A percentile compares a stretch with the other conserved stretches of the same genome.
These are phyloP conservation scores for Ganaspis sp. DNA, from an alignment of 1,140 invertebrate genomes.

Conservation along the genomic window DNA sequence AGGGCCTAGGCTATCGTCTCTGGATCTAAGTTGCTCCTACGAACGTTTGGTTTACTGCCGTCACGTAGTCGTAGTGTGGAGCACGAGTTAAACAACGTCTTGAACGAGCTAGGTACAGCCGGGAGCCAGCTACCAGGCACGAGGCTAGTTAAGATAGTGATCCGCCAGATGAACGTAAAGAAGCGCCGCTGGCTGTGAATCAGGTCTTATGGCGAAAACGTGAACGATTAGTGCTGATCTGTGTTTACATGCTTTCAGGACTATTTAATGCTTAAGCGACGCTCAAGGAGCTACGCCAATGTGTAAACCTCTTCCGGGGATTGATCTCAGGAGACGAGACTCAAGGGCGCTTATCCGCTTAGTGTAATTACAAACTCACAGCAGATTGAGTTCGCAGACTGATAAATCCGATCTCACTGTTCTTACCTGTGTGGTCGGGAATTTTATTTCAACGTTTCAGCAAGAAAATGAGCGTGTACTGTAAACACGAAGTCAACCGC, in stretches of 20 bases:
- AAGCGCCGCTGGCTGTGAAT: constrained; percentile 64
- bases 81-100: constrained; percentile 45
- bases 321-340: background rate
- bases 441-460: constrained; percentile 51
- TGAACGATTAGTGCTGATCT: constrained; percentile 74
- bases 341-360: constrained; percentile 37
- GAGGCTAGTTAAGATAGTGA: constrained; percentile 72
- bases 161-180: constrained; percentile 68
- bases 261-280: constrained; percentile 4
- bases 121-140: constrained; percentile 49
- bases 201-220: constrained; percentile 74
- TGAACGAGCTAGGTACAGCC: constrained; percentile 34
- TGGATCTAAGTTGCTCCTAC: constrained; percentile 41
- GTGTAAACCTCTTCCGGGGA: constrained; percentile 23
- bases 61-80: constrained; percentile 47
- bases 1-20: constrained; percentile 41
- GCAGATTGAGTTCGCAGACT: constrained; percentile 58
- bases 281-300: constrained; percentile 44
- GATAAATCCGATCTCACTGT: constrained; percentile 51
- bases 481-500: background rate
- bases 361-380: constrained; percentile 59
- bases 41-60: constrained; percentile 52
- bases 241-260: constrained; percentile 63
- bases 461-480: background rate
- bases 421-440: constrained; percentile 60